A percentile compares a stretch with the other conserved stretches of the same genome.
Conservation (phyloP, 1,140 invertebrate species). For the Caenorhabditis brenneri region DNA sequence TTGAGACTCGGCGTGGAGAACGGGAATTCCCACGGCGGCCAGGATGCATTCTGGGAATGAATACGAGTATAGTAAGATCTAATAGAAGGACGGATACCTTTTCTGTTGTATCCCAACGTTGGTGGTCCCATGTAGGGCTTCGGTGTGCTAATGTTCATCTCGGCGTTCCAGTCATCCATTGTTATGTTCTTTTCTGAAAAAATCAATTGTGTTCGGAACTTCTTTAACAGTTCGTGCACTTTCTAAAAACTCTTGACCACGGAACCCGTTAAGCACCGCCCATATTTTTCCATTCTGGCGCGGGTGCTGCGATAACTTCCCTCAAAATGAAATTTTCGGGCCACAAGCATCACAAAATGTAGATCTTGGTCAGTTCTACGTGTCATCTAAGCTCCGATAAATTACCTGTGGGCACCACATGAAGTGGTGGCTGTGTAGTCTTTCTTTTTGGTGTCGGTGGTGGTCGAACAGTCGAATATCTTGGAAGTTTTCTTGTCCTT, state of each 20-base stretch:
- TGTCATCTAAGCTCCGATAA: too few relatives aligned
- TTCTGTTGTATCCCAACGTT: conserved; percentile 65
- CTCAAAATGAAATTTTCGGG: too few relatives aligned
- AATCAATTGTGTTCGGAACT: too few relatives aligned
- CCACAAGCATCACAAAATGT: too few relatives aligned
- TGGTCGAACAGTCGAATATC: conserved; percentile 24
- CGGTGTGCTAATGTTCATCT: conserved; percentile 59
- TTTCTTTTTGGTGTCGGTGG: conserved; percentile 40
- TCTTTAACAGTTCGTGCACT: too few relatives aligned
- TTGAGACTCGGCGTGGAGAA: conserved; percentile 69
- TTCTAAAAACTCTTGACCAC: too few relatives aligned
- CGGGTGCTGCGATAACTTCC: too few relatives aligned
- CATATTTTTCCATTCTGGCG: too few relatives aligned
- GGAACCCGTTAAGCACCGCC: too few relatives aligned
- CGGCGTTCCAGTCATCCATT: conserved; percentile 43
- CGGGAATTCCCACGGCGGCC: conserved; percentile 69
- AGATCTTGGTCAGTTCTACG: too few relatives aligned
- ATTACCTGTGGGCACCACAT: conserved; percentile 21
- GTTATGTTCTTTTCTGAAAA: conserved; percentile 40
- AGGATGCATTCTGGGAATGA: conserved; percentile 61
- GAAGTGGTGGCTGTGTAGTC: conserved; percentile 46
- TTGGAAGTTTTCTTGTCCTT: conserved; percentile 59
- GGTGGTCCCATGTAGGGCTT: conserved; percentile 64
- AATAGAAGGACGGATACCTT: too few relatives aligned
- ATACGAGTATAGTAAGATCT: neutral